Evolutionary conservation across 1,140 invertebrate species (phyloP).

Genomic region (Hormaphis cornu): DNA sequence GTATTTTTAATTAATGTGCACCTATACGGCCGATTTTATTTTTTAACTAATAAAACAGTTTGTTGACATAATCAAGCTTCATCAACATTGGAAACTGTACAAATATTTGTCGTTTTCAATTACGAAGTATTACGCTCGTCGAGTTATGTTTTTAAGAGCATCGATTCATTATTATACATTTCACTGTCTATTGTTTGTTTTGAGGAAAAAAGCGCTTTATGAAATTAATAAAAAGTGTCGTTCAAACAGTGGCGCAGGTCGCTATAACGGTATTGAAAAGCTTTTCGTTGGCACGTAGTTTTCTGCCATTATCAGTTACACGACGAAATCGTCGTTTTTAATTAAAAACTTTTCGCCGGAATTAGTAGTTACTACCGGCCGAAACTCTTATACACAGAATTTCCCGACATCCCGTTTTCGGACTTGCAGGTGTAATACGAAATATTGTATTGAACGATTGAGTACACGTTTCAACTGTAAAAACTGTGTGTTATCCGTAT

Average conservation of each 20-base stretch:
- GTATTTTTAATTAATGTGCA: too few species aligned
- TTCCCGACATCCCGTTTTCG: neutral
- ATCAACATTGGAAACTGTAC: too few species aligned
- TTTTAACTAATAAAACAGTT: too few species aligned
- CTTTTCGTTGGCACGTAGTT: neutral
- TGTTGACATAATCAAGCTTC: too few species aligned
- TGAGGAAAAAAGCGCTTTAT: neutral
- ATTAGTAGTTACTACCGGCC: too few species aligned
- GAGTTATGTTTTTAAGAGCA: neutral
- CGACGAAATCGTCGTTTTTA: neutral
- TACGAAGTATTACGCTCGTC: too few species aligned
- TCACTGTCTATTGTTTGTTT: neutral
- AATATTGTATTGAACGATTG: too few species aligned
- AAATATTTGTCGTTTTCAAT: too few species aligned
- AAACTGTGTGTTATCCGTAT: too few species aligned
- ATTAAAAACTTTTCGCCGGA: constrained; percentile 6
- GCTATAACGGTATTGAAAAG: neutral
- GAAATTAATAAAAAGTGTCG: neutral
- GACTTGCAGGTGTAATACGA: neutral
- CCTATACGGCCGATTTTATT: too few species aligned
- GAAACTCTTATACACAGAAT: neutral
- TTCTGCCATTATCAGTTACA: neutral
- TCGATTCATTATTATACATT: neutral
- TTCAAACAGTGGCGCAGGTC: neutral
- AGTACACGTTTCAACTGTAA: too few species aligned